phyloP scores from a whole-genome alignment of 2,888 invertebrate genomes.

The Sepioteuthis lessoniana region DNA sequence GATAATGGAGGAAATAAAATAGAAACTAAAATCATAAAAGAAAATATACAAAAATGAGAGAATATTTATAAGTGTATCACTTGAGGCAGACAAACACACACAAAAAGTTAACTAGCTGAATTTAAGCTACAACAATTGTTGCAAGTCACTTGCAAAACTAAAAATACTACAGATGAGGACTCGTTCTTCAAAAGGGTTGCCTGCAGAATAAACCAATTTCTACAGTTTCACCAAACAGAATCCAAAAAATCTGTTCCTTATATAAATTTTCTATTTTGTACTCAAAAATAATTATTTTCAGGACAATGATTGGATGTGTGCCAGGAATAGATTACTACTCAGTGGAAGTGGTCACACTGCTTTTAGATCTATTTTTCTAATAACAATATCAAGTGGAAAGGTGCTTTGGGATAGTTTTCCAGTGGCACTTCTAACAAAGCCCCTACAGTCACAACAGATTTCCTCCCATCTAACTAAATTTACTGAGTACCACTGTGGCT shows the following conservation, averaged over 20 bases:
- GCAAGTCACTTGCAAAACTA: not conserved
- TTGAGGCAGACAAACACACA: not conserved
- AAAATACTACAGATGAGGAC: not conserved
- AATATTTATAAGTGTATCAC: not conserved
- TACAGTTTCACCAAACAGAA: not conserved
- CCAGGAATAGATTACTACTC: not conserved
- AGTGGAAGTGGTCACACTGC: not conserved
- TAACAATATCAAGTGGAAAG: not conserved
- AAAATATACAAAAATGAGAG: not conserved
- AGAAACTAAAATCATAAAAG: not conserved
- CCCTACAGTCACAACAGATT: not conserved
- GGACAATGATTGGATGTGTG: not conserved
- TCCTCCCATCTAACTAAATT: not conserved
- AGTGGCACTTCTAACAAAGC: not conserved
- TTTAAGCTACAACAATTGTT: not conserved
- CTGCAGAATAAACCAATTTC: not conserved
- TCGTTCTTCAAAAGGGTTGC: not conserved
- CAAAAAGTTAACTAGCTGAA: not conserved
- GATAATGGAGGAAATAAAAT: not conserved
- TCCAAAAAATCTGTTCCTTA: not conserved
- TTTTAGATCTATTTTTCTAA: not conserved
- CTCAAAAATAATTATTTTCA: not conserved
- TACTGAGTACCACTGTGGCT: not conserved
- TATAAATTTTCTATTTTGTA: not conserved
- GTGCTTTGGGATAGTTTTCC: slow-evolving; percentile 33